A percentile compares a stretch with the other conserved stretches of the same genome.
Conservation (phyloP, 2,113 vertebrate species). For the Cricetomys ansorgei region DNA sequence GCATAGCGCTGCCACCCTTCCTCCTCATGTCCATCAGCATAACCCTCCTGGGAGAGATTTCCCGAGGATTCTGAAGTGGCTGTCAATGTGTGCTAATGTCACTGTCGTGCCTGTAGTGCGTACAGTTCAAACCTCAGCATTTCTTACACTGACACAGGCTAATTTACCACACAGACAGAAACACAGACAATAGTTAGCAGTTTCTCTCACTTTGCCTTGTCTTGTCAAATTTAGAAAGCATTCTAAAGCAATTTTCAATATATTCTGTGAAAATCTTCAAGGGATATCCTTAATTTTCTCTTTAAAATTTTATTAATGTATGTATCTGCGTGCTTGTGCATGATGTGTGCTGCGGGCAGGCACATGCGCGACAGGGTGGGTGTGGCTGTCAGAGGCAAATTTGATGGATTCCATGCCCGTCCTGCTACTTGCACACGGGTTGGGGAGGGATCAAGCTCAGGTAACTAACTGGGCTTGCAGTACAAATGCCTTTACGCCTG, state of each 20-base stretch:
- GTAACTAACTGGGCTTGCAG: background rate
- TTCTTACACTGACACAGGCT: background rate
- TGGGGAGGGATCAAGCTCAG: no score
- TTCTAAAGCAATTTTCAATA: conserved; percentile 56
- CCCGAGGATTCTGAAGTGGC: background rate
- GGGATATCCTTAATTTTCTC: background rate
- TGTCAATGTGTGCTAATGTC: conserved; percentile 45
- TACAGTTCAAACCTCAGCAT: conserved; percentile 23
- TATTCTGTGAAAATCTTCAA: conserved; percentile 71
- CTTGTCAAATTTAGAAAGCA: conserved; percentile 50
- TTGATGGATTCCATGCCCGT: background rate
- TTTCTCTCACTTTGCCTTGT: conserved; percentile 42
- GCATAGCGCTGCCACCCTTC: background rate
- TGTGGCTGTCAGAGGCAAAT: background rate
- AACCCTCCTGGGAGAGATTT: background rate
- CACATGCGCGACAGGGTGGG: no score
- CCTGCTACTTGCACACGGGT: background rate
- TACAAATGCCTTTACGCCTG: no score
- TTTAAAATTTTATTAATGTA: background rate
- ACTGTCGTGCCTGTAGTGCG: no score
- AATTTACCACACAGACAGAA: background rate
- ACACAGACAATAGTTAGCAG: conserved; percentile 10
- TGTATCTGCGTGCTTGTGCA: background rate
- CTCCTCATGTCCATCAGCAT: background rate
- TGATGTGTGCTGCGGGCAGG: background rate